Evolutionary conservation across 2,113 vertebrate species (phyloP), one percentile per base, ranked within the genome.

Genomic region (Polyodon spathula): DNA sequence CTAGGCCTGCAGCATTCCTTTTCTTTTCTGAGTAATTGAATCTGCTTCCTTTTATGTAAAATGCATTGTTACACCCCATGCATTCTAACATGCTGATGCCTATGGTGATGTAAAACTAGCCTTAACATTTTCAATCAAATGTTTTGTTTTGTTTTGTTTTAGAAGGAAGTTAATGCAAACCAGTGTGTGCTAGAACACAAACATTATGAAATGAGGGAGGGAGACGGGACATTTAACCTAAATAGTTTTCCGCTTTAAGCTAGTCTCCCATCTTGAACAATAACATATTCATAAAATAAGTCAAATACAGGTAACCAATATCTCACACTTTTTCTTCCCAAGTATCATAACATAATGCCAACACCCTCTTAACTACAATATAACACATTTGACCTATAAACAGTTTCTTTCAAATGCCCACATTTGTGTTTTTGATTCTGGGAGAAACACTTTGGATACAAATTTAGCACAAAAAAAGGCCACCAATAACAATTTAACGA

Each of bases 41-140:
- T 83, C 78, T 75, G 54, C 76, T 68, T 80, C 86, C 79, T 88
- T 88, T 88, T 83, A 86, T 86, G 86, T 86, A 86, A 86, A 88
- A 84, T 86, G 84, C 83, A 85, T 87, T 88, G 84, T 88, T 75
- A 68, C 59, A 55, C 62, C 69, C 74, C 74, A 71, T 64, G 58
- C 67, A 63, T 65, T 68, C 71, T 72, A 75, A 58, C 78, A 73
- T 75, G 73, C 27, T 27, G 27, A 27, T 27, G 3, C 83, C 84
- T 78, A 66, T 76, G 82, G 85, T 84, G 78, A 80, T 88, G 86
- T 87, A 88, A 88, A 82, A 83, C 80, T 84, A 88, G 84, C 79
- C 84, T 55, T 78, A 66, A 76, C 78, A 27, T 27, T 27, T 27
- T 27, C 27, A 77, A 77, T 81, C 71, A 73, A 81, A 83, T 81